A percentile compares a stretch with the other conserved stretches of the same genome.
phyloP scores from a whole-genome alignment of 1,140 invertebrate species.

The Pissodes strobi region DNA sequence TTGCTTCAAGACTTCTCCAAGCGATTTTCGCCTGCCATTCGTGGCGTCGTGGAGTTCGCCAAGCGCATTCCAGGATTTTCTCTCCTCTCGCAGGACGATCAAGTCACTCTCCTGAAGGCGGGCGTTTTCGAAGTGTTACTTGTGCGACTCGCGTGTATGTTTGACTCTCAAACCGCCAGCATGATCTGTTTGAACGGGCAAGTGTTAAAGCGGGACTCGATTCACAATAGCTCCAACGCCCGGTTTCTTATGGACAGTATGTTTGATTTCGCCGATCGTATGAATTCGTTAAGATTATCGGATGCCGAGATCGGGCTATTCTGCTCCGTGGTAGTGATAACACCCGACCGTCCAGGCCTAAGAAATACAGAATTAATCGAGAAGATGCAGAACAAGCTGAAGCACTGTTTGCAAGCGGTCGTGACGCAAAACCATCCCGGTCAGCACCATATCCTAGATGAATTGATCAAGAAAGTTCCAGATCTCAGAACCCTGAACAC shows the following conservation, averaged over 20 bases:
- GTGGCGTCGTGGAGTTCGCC: constrained; percentile 96
- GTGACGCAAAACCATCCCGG: constrained; percentile 84
- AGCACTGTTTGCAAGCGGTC: constrained; percentile 83
- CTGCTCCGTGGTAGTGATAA: constrained; percentile 93
- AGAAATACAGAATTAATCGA: constrained; percentile 90
- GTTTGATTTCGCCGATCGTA: constrained; percentile 94
- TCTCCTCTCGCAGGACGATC: constrained; percentile 92
- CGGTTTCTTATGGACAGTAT: constrained; percentile 95
- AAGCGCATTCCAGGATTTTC: constrained; percentile 96
- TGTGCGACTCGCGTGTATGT: constrained; percentile 92
- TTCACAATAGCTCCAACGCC: constrained; percentile 88
- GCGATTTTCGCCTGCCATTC: constrained; percentile 92
- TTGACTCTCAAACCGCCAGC: constrained; percentile 85
- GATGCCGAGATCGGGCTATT: constrained; percentile 94
- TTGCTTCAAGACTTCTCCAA: constrained; percentile 86
- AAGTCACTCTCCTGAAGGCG: constrained; percentile 94
- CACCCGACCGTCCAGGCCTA: constrained; percentile 89
- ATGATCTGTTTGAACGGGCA: constrained; percentile 93
- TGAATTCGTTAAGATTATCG: constrained; percentile 86
- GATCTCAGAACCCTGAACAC: constrained; percentile 94
- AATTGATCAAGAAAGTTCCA: constrained; percentile 91
- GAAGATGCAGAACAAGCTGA: constrained; percentile 88
- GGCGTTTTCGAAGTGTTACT: constrained; percentile 93
- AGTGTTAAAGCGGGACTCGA: constrained; percentile 85
- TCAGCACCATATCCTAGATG: constrained; percentile 77